A percentile compares a stretch with the other conserved stretches of the same genome.
phyloP scores from a whole-genome alignment of 2,888 invertebrate species.

The Cerastis rubricosa region DNA sequence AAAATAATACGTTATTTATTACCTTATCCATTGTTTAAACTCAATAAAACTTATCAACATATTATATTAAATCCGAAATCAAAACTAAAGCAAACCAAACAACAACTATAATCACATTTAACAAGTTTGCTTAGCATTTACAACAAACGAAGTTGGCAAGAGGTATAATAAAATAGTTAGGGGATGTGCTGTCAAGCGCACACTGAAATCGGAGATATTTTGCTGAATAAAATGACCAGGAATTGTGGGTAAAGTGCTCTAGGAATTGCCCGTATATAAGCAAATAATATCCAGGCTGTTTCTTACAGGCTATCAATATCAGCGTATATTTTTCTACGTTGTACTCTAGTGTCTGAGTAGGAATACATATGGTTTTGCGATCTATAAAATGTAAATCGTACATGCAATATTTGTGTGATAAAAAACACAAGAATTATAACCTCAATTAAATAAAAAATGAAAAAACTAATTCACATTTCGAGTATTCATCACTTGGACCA shows the following conservation, averaged over 20 bases:
- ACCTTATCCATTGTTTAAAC: background rate
- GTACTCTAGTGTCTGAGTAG: background rate
- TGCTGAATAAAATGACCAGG: constrained; percentile 9
- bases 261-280: constrained; percentile 9
- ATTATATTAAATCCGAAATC: background rate
- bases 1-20: background rate
- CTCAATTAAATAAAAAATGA: background rate
- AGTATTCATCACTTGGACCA: background rate
- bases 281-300: constrained; percentile 13
- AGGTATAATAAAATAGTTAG: constrained; percentile 41
- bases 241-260: constrained; percentile 24
- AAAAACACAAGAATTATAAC: background rate
- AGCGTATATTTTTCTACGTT: background rate
- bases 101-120: background rate
- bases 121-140: constrained; percentile 8
- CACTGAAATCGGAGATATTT: constrained; percentile 21
- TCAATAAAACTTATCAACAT: background rate
- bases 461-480: background rate
- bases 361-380: background rate
- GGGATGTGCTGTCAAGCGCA: constrained; percentile 44
- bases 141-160: constrained; percentile 7
- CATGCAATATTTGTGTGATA: constrained; percentile 8
- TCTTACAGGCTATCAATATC: background rate
- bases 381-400: constrained; percentile 4
- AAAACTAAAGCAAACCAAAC: constrained; percentile 3